A percentile compares a stretch with the other conserved stretches of the same genome.
Conservation (phyloP, 2,797 vertebrate genomes). For the Siniperca scherzeri region DNA sequence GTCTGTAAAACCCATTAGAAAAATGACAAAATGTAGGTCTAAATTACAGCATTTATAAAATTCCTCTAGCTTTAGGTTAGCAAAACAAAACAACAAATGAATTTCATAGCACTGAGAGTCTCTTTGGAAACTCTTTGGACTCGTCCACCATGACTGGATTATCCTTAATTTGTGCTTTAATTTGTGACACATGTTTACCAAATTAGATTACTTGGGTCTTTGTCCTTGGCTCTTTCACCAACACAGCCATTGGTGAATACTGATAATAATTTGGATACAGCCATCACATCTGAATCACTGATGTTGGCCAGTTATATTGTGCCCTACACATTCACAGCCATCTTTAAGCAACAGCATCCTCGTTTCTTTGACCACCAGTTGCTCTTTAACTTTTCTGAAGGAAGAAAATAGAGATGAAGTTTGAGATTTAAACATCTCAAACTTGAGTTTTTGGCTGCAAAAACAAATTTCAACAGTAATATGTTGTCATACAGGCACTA, state of each 20-base stretch:
- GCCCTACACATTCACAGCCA: not conserved
- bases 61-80: not conserved
- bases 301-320: not conserved
- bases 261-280: conserved; percentile 29
- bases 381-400: not conserved
- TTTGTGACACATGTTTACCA: conserved; percentile 44
- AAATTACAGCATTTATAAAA: not conserved
- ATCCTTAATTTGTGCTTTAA: conserved; percentile 15
- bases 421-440: not conserved
- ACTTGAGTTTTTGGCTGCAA: not conserved
- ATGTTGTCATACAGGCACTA: not conserved
- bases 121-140: conserved; percentile 22
- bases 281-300: conserved; percentile 15
- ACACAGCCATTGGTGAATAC: not conserved
- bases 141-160: conserved; percentile 5
- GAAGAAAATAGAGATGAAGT: not conserved
- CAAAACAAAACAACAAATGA: not conserved
- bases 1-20: not conserved
- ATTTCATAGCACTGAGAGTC: not conserved
- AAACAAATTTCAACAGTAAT: not conserved
- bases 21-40: not conserved
- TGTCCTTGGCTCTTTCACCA: conserved; percentile 13
- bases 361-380: conserved; percentile 2
- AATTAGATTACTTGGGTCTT: conserved; percentile 29
- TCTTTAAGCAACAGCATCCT: not conserved